Base-by-base conservation (phyloP, 2,888 invertebrate species). In the Oscheius sp. region DNA sequence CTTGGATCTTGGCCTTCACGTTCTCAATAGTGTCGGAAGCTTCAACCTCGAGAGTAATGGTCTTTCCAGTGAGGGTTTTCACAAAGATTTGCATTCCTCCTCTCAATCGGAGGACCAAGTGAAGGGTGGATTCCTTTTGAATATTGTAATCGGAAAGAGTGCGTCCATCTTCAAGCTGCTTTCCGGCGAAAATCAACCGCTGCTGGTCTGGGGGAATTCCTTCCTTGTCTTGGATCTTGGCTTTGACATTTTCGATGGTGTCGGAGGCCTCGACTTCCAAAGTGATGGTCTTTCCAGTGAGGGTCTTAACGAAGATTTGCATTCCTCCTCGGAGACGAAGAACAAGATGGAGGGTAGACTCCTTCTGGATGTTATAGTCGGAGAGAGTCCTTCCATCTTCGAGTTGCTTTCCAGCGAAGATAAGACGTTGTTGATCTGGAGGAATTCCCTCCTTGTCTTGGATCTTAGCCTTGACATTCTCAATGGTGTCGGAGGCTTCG, bases 321-420 rank as follows among this genome's bases (percentile, higher is more conserved):
- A 55, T 55, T 1, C 55, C 55, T 33, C 55, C 55, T 3, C 55
- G 55, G 17, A 55, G 55, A 3, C 55, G 55, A n/a, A 55, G 55
- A 17, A 55, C 55, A n/a, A 55, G 25, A 25, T 55, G 55, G n/a
- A 55, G 55, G 4, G 55, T 55, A 37, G 33, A 33, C 20, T 55
- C 55, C 55, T 55, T 55, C 34, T 55, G 55, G 37, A 55, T 55
- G 55, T 55, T 55, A 37, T 55, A 55, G 10, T 55, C 55, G 0
- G 93, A 93, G 31, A 96, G 89, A 1, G 95, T 95, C 63, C 94
- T 91, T 3, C 94, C 95, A 91, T 95, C 95, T 89, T 95, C 95
- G 85, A 96, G 88, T 88, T 95, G 95, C n/a, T 70, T 53, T 65
- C 72, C 79, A 45, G 79, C 79, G 68, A 79, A 79, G 73, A 79